These are phyloP conservation scores for Melanaphis sacchari DNA, from an alignment of 1,140 invertebrate genomes.

Conservation along the genomic window DNA sequence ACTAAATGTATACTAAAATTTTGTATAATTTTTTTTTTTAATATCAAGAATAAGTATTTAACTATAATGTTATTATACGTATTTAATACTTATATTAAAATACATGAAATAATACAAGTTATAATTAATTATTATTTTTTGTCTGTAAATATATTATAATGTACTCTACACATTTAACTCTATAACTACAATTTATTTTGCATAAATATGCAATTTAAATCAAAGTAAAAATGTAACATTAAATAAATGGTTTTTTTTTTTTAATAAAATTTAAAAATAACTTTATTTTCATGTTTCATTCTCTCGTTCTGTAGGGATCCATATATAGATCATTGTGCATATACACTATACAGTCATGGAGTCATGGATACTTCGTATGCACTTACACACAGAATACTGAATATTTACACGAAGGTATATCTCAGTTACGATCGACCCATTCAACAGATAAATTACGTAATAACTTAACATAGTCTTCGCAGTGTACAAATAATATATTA, in stretches of 20 bases:
- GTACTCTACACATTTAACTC: background rate
- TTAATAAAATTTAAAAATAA: too few relatives aligned
- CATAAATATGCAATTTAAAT: background rate
- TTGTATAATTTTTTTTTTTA: background rate
- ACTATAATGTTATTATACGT: background rate
- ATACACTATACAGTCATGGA: background rate
- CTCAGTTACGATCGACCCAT: background rate
- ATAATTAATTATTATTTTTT: background rate
- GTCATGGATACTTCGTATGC: background rate
- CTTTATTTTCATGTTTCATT: background rate
- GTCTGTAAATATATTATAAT: background rate
- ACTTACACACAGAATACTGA: background rate
- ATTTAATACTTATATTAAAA: background rate
- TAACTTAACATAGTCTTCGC: background rate
- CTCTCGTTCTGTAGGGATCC: background rate
- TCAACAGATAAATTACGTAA: constrained; percentile 36
- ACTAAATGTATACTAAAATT: background rate
- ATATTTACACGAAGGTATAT: background rate
- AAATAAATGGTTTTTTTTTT: too few relatives aligned
- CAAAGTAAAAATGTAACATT: background rate
- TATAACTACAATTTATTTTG: background rate
- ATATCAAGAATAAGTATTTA: background rate
- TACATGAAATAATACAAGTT: background rate
- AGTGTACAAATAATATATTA: background rate
- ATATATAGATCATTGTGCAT: background rate